Conservation (phyloP, 2,888 invertebrate species). For the Abrostola triplasia region DNA sequence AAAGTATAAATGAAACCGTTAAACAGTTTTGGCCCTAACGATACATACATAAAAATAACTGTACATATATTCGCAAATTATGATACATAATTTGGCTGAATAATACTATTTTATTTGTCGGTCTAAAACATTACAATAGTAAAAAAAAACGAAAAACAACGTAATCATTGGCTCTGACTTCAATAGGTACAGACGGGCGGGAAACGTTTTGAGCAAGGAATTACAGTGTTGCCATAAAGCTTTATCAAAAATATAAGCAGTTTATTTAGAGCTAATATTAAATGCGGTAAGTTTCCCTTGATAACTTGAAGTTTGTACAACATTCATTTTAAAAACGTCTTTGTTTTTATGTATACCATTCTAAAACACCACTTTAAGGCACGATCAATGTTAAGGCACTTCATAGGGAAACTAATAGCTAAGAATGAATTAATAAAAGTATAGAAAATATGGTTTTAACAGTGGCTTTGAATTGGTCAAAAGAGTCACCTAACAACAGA, state of each 20-base stretch:
- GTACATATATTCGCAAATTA: conserved; percentile 63
- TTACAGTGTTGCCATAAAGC: neutral
- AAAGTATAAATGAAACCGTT: conserved; percentile 50
- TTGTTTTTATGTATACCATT: neutral
- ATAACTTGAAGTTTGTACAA: neutral
- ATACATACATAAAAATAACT: conserved; percentile 50
- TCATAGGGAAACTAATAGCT: conserved; percentile 1
- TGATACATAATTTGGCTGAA: conserved; percentile 72
- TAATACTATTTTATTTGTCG: conserved; percentile 62
- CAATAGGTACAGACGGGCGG: conserved; percentile 31
- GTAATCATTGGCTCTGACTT: conserved; percentile 70
- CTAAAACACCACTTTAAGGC: conserved; percentile 25
- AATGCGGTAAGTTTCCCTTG: neutral
- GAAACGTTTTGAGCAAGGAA: neutral
- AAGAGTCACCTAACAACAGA: no score
- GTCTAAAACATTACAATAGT: conserved; percentile 53
- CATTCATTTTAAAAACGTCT: neutral
- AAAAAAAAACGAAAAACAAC: conserved; percentile 71
- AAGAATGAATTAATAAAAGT: neutral
- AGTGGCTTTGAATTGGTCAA: no score
- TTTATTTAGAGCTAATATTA: neutral
- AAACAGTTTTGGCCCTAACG: conserved; percentile 50
- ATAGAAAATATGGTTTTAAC: no score
- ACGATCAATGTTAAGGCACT: conserved; percentile 42
- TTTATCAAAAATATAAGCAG: conserved; percentile 4